Evolutionary conservation across 2,797 vertebrate species (phyloP), one percentile per base, ranked within the genome.

Genomic region (Bucorvus abyssinicus): DNA sequence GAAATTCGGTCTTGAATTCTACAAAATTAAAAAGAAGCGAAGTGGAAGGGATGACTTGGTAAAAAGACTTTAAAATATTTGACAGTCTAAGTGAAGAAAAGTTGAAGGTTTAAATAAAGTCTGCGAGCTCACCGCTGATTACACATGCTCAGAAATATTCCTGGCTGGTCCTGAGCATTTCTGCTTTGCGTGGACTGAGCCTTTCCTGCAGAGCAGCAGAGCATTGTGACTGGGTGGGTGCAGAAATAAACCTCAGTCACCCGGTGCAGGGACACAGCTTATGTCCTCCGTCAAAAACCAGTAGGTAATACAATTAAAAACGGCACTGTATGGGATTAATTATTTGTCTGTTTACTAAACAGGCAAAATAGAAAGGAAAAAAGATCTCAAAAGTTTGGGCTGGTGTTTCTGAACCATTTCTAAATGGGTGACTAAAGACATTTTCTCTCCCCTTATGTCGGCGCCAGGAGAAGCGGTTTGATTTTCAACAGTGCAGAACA

Each of bases 61-160:
- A 38, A 79, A 93, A 89, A 91, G 78, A 55, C 49, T 95, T 40
- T 79, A 68, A 96, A 92, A 69, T 86, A 96, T 84, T 89, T 96
- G 75, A 86, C 85, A 93, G 81, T 84, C 65, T 21, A 18, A 88
- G 81, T 36, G 27, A n/a, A 83, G 71, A 87, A 95, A 96, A 96
- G 80, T 89, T 77, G 83, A 94, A 69, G 57, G 77, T 94, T 97
- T 96, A 96, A 89, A 71, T 78, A 76, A 97, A 96, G 92, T 81
- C 84, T 93, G 76, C 20, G 1, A 94, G 94, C 84, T 90, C 73
- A 63, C 65, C 2, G 4, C 65, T 67, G 32, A 79, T 87, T 96
- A 91, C 77, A 42, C 71, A 86, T 0, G 0, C 63, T 61, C 64
- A 79, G 65, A 94, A 96, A 91, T 93, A 94, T 90, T 94, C 61